These are phyloP conservation scores for Ormyrus thymus DNA, from an alignment of 2,888 invertebrate species.

Conservation along the genomic window DNA sequence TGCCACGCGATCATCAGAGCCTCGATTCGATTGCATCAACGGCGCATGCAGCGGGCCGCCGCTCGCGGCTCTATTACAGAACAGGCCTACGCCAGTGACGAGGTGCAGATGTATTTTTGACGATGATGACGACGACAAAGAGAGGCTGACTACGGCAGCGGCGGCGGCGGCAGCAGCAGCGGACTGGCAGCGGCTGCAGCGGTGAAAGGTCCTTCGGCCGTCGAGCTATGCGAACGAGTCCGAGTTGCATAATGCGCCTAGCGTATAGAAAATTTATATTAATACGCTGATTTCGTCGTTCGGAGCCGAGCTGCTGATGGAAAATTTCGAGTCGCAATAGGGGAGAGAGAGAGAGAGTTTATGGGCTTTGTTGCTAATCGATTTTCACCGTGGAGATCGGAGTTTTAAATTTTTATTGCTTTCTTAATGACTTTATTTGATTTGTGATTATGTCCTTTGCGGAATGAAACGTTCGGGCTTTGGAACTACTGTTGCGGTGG, in stretches of 20 bases:
- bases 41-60: not conserved
- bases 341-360: too few species aligned
- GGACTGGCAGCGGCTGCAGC: constrained; percentile 1
- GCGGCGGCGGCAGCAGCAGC: not conserved
- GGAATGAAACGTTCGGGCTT: too few species aligned
- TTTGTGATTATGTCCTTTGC: too few species aligned
- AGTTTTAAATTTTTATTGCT: too few species aligned
- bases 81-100: constrained; percentile 44
- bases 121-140: constrained; percentile 57
- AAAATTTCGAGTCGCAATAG: constrained; percentile 4
- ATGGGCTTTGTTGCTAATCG: not conserved
- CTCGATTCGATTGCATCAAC: constrained; percentile 54
- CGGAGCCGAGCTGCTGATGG: not conserved
- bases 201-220: constrained; percentile 54
- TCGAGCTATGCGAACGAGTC: constrained; percentile 41
- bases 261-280: constrained; percentile 45
- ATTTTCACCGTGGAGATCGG: not conserved
- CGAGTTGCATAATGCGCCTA: constrained; percentile 44
- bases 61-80: constrained; percentile 22
- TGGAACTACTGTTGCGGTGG: too few species aligned
- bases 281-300: constrained; percentile 46
- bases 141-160: constrained; percentile 11
- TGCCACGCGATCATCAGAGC: constrained; percentile 53
- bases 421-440: too few species aligned
- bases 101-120: constrained; percentile 56